Percentiles rank a stretch among this genome's conserved stretches.
phyloP scores from a whole-genome alignment of 2,113 vertebrate genomes.

The Hypomesus transpacificus region DNA sequence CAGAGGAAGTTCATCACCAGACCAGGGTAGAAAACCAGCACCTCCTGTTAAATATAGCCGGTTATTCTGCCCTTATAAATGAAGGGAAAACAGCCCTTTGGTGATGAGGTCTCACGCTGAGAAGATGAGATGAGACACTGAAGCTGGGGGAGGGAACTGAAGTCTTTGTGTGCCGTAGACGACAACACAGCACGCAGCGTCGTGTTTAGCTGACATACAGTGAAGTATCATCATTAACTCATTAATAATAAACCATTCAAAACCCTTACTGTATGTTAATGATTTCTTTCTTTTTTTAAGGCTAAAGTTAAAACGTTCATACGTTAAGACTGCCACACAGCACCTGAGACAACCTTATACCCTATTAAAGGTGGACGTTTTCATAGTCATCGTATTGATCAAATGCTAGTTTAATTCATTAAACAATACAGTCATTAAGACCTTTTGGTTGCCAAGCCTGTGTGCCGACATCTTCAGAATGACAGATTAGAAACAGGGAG shows the following conservation, averaged over 20 bases:
- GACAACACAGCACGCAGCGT: no score
- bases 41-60: slow-evolving; percentile 11
- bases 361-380: not conserved
- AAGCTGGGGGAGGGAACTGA: slow-evolving; percentile 12
- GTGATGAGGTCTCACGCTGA: not conserved
- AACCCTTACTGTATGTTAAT: no score
- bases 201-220: no score
- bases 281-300: no score
- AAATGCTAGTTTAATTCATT: slow-evolving; percentile 28
- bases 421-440: not conserved
- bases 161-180: no score
- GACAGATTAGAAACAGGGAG: slow-evolving; percentile 13
- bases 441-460: not conserved
- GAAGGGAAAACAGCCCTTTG: slow-evolving; percentile 11
- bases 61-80: slow-evolving; percentile 16
- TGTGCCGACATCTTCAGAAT: slow-evolving; percentile 15
- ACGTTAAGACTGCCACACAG: no score
- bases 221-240: no score
- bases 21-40: slow-evolving; percentile 1
- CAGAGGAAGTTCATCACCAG: slow-evolving; percentile 14
- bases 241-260: no score
- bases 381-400: slow-evolving; percentile 16
- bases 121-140: slow-evolving; percentile 25
- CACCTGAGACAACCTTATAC: no score
- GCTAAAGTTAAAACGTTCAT: no score